Conservation (phyloP, 2,113 vertebrate species). For the Sprattus sprattus region DNA sequence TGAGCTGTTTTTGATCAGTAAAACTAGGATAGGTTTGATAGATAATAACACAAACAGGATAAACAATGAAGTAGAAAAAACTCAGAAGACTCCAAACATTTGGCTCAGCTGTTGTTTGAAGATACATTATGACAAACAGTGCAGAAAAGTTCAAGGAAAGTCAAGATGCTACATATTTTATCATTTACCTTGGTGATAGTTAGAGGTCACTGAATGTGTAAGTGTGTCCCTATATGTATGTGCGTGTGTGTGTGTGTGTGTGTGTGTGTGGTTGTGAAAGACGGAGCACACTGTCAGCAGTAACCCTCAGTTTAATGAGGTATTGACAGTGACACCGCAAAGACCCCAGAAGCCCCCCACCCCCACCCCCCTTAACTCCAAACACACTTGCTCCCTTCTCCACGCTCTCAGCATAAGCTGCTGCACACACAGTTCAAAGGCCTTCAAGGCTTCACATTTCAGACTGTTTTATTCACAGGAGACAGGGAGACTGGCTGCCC, state of each 20-base stretch:
- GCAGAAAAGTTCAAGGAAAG: slow-evolving; percentile 10
- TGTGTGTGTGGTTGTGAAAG: slow-evolving; percentile 17
- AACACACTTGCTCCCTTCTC: background rate
- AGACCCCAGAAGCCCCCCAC: background rate
- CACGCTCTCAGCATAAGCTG: slow-evolving; percentile 28
- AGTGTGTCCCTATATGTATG: background rate
- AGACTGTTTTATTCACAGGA: slow-evolving; percentile 18
- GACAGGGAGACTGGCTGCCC: slow-evolving; percentile 23
- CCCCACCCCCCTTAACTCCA: background rate
- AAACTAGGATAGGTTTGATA: background rate
- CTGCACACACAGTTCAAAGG: slow-evolving; percentile 1
- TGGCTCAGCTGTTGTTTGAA: background rate
- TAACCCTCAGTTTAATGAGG: slow-evolving; percentile 17
- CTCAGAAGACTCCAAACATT: background rate
- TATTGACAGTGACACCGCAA: slow-evolving; percentile 23
- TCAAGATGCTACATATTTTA: slow-evolving; percentile 2
- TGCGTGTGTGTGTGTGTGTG: background rate
- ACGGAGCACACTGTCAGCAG: slow-evolving; percentile 21
- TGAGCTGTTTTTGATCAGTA: background rate
- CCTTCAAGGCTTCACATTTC: slow-evolving; percentile 20
- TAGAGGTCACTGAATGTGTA: slow-evolving; percentile 1
- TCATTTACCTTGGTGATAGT: background rate
- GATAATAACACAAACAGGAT: background rate
- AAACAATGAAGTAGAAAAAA: background rate
- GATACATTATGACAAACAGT: background rate